These are phyloP conservation scores for Phataginus tricuspis DNA, from an alignment of 2,797 vertebrate species.

Conservation along the genomic window DNA sequence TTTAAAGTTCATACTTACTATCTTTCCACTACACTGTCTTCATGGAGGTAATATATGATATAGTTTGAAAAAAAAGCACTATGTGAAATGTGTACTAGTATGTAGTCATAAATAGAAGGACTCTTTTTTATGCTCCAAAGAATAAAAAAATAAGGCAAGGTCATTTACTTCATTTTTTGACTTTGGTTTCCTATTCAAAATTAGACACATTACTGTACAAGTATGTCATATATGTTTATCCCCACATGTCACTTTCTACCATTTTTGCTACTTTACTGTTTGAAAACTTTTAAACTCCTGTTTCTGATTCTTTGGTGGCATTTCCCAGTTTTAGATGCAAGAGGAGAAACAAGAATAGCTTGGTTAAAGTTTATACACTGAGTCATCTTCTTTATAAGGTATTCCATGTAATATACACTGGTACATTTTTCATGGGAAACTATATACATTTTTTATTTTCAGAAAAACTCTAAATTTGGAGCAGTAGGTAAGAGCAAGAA, in stretches of 20 bases:
- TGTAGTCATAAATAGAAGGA: neutral
- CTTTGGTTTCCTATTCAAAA: neutral
- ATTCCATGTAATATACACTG: neutral
- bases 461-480: neutral
- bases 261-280: neutral
- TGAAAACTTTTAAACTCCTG: slow-evolving; percentile 14
- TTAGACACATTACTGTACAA: neutral
- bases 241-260: neutral
- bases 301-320: neutral
- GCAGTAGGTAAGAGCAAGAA: neutral
- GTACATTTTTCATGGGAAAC: neutral
- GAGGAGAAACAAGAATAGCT: neutral
- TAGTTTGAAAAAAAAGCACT: neutral
- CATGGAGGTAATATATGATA: neutral
- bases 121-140: neutral
- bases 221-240: neutral
- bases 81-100: neutral
- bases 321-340: slow-evolving; percentile 43
- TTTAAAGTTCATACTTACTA: neutral
- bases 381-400: slow-evolving; percentile 45
- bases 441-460: neutral
- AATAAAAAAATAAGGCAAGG: neutral
- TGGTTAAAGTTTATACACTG: slow-evolving; percentile 34
- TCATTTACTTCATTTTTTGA: slow-evolving; percentile 44
- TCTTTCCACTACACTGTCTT: neutral